Base-by-base conservation (phyloP, 2,888 invertebrate species). In the Plemyria rubiginata region DNA sequence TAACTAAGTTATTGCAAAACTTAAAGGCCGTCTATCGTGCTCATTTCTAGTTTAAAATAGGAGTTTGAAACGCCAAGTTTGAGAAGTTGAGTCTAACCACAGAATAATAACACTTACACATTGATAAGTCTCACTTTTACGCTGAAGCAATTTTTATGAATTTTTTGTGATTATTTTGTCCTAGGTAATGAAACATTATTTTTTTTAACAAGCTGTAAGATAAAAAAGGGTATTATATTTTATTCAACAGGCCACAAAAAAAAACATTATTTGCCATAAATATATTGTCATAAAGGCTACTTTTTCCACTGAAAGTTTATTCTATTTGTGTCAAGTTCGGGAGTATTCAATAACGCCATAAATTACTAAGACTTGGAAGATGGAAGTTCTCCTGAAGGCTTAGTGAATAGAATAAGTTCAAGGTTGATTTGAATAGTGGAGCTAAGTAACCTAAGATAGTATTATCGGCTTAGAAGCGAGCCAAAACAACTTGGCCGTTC, bases 1-100 rank as follows among this genome's bases (percentile, higher is more conserved):
- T 70, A 81, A 77, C 74, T 78, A 71, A 75, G 76, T 78, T 81
- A 82, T 83, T 82, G 83, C 80, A 81, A 85, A 88, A 89, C 78
- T 88, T 87, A 62, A 57, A 67, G 60, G 70, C 22, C 70, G 76
- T 75, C 79, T 76, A 78, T 73, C 77, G 73, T 65, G 76, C 73
- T 77, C 79, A 79, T 81, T 85, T 76, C 76, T 84, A 85, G 86
- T 89, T 88, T 86, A 82, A 90, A 89, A 87, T 87, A 85, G 81
- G 78, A 84, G 86, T 87, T 85, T 81, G 80, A 81, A 83, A 80
- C 78, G 76, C 70, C 54, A 84, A 89, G 85, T 89, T 88, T 73
- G 80, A 72, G 9, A 56, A 60, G 52, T 63, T 54, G 22, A 49
- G 36, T 50, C 38, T 45, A 40, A 45, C 36, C 57, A 51, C 50